phyloP scores from a whole-genome alignment of 2,797 vertebrate genomes.

The Lepilemur septentrionalis region DNA sequence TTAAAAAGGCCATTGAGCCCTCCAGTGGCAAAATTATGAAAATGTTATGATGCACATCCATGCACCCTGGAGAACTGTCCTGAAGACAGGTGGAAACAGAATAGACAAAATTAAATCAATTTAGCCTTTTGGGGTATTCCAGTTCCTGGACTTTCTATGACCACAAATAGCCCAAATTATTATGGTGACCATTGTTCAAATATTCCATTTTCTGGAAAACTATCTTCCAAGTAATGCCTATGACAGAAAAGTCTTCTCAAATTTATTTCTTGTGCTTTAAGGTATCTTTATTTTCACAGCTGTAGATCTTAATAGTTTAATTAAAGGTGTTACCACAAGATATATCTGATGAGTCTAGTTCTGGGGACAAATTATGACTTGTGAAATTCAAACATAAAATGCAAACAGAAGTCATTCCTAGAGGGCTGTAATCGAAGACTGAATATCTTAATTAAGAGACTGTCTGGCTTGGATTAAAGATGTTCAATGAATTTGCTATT shows the following conservation, averaged over 20 bases:
- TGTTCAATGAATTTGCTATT: not conserved
- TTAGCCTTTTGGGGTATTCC: not conserved
- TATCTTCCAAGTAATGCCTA: not conserved
- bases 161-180: not conserved
- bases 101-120: not conserved
- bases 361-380: not conserved
- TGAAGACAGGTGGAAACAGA: not conserved
- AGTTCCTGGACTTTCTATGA: not conserved
- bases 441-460: not conserved
- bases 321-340: not conserved
- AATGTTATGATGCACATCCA: conserved; percentile 12
- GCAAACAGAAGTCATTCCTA: not conserved
- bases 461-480: not conserved
- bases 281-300: conserved; percentile 13
- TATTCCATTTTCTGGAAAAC: not conserved
- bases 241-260: not conserved
- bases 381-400: conserved; percentile 40
- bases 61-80: not conserved
- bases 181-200: not conserved
- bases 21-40: conserved; percentile 59
- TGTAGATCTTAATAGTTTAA: conserved; percentile 19
- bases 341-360: not conserved
- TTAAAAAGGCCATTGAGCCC: conserved; percentile 45
- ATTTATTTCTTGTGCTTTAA: not conserved
- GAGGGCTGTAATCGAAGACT: conserved; percentile 16